Evolutionary conservation across 2,113 vertebrate species (phyloP), one percentile per base, ranked within the genome.

Genomic region (Syngnathoides biaculeatus): DNA sequence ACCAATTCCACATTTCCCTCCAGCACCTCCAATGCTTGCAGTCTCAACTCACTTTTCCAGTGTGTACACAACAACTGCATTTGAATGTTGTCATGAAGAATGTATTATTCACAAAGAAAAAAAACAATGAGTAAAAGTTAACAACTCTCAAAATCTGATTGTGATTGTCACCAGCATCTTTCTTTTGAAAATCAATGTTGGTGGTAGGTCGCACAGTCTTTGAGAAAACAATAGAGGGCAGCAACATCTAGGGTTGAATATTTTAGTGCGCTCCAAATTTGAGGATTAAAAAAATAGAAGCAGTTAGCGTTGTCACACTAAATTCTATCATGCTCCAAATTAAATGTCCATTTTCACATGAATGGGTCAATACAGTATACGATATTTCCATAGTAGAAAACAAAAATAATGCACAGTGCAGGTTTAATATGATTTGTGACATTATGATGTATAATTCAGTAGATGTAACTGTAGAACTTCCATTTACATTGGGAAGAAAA

Each of bases 181-280:
- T 24, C 24, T 53, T 57, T 13, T 27, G 27, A 26, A 38, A 8
- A 30, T 9, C 24, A 24, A 35, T 58, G 30, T 38, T 10, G 8
- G 27, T 13, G 35, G 19, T 60, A 11, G 11, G 19, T 39, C 40
- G 58, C 58, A 59, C 57, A n/a, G 13, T 40, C 20, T 40, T 61
- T 61, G 6, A 24, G 13, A 61, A 40, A 40, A 61, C 59, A 61
- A n/a, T 14, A 61, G 59, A 40, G 59, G 59, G 59, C 59, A 61
- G 58, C 58, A 61, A 40, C 26, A 30, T 57, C 14, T 2, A 57
- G 26, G 15, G 15, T 9, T 43, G 42, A 10, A 47, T 14, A 48
- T 17, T 17, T 17, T 15, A 47, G 19, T 47, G 45, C 17, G 15
- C 19, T 47, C 45, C 7, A 48, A 48, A 48, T 17, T 17, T 48